These are phyloP conservation scores for Pica pica DNA, from an alignment of 2,113 vertebrate species.

Conservation along the genomic window DNA sequence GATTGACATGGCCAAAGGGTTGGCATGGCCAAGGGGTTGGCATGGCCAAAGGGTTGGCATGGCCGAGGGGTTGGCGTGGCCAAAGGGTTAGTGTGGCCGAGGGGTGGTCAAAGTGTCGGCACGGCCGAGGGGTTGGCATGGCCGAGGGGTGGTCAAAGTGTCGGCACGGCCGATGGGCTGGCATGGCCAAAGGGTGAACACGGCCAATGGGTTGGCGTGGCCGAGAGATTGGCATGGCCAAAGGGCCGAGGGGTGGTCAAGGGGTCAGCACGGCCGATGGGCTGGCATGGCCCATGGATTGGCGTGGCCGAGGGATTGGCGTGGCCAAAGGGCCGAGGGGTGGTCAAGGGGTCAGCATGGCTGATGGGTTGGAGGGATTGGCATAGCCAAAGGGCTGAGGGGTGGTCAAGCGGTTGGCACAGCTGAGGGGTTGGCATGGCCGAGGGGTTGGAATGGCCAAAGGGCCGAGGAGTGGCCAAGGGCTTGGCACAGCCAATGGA, in stretches of 20 bases:
- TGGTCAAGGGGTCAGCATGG: not conserved
- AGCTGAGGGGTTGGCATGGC: not conserved
- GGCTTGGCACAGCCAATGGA: too few species aligned
- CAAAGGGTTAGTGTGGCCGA: rapidly evolving
- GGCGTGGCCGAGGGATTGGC: rapidly evolving
- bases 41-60: rapidly evolving
- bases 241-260: not conserved
- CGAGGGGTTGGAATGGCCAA: not conserved
- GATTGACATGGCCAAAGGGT: rapidly evolving
- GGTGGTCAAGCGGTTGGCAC: rapidly evolving
- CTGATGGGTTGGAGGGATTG: not conserved
- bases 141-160: not conserved
- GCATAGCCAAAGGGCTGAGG: not conserved
- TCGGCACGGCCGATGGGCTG: rapidly evolving
- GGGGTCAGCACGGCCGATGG: not conserved
- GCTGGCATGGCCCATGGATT: rapidly evolving
- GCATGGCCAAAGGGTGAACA: rapidly evolving
- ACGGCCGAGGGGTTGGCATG: rapidly evolving
- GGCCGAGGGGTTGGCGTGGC: not conserved
- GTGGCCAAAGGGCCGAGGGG: not conserved
- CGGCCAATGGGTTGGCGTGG: not conserved
- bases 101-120: not conserved
- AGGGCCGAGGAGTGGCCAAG: too few species aligned
- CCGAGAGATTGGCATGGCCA: not conserved
- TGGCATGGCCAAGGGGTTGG: not conserved